Conservation (phyloP, 2,888 invertebrate genomes). For the Athalia cordata region DNA sequence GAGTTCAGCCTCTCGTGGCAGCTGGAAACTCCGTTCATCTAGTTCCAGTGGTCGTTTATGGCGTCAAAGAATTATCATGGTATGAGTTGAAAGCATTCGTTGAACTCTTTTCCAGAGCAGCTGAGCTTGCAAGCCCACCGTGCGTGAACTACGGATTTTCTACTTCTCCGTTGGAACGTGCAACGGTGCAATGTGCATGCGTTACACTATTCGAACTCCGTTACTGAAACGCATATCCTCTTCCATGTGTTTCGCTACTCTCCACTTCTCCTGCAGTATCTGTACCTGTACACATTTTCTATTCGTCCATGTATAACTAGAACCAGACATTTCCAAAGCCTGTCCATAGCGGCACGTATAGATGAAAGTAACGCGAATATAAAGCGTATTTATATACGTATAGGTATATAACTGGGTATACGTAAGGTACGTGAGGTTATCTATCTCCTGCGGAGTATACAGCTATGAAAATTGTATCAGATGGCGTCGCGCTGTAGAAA, state of each 20-base stretch:
- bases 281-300: not conserved
- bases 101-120: not conserved
- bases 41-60: not conserved
- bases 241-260: not conserved
- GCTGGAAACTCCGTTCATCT: slow-evolving; percentile 18
- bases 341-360: too few species aligned
- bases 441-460: too few species aligned
- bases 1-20: not conserved
- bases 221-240: slow-evolving; percentile 9
- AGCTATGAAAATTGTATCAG: too few species aligned
- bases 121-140: slow-evolving; percentile 11
- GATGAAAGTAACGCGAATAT: too few species aligned
- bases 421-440: too few species aligned
- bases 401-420: too few species aligned
- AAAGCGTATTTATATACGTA: too few species aligned
- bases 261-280: not conserved
- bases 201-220: not conserved
- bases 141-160: not conserved
- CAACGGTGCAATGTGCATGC: not conserved
- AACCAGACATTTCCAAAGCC: too few species aligned
- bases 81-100: not conserved
- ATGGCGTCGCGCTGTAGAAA: too few species aligned
- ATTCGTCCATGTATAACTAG: not conserved
- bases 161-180: not conserved
- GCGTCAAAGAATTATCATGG: slow-evolving; percentile 15